Evolutionary conservation across 2,113 vertebrate genomes (phyloP).

Genomic region (Dicrurus megarhynchus): DNA sequence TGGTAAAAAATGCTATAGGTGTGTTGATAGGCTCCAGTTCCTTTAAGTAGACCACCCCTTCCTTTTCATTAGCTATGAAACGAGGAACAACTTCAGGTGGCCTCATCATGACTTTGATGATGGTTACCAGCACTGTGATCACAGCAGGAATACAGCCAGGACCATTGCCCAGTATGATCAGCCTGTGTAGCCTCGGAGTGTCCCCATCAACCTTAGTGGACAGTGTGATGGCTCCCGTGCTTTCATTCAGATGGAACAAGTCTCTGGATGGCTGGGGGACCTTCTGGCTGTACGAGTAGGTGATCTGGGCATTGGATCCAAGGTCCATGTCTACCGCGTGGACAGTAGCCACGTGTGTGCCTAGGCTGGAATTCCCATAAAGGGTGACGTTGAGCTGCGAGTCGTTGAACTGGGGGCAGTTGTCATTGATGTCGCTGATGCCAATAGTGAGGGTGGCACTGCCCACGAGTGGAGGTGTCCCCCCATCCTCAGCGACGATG

Average conservation of each 20-base stretch:
- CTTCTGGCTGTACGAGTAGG: constrained; percentile 92
- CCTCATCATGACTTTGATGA: constrained; percentile 83
- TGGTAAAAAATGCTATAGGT: constrained; percentile 93
- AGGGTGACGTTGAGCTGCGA: constrained; percentile 86
- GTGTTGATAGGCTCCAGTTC: constrained; percentile 89
- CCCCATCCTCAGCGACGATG: constrained; percentile 92
- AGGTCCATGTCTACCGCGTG: constrained; percentile 88
- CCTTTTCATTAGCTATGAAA: constrained; percentile 89
- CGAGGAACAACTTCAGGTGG: constrained; percentile 87
- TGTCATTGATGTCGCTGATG: constrained; percentile 94
- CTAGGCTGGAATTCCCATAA: constrained; percentile 87
- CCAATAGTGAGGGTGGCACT: constrained; percentile 89
- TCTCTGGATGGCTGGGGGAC: constrained; percentile 82
- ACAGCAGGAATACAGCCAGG: constrained; percentile 94
- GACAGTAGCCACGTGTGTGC: constrained; percentile 77
- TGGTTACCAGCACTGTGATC: constrained; percentile 80
- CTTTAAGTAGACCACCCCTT: constrained; percentile 87
- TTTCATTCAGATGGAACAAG: constrained; percentile 86
- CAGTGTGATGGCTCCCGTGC: constrained; percentile 83
- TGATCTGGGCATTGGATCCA: constrained; percentile 88
- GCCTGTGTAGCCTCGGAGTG: constrained; percentile 80
- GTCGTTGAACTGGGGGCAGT: constrained; percentile 89
- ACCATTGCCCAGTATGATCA: constrained; percentile 88
- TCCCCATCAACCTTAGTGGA: constrained; percentile 79
- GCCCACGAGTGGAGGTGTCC: constrained; percentile 85